Percentiles rank a stretch among this genome's conserved stretches.
Conservation (phyloP, 2,888 invertebrate species). For the Megaustenia siamemsis region DNA sequence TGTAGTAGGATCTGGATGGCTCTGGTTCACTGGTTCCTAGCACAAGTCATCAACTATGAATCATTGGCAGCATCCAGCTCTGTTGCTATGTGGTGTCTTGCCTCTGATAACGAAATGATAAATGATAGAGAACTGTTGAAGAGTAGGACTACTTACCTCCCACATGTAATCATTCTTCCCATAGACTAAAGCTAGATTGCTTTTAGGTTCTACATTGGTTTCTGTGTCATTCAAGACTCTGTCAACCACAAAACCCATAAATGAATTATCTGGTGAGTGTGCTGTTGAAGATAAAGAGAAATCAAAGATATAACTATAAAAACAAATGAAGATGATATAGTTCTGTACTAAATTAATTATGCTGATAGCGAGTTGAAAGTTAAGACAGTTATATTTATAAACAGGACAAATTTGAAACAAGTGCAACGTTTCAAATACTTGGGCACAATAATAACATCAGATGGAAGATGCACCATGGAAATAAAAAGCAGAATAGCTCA, state of each 20-base stretch:
- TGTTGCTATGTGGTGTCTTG: too few species aligned
- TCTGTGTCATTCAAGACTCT: slow-evolving; percentile 69
- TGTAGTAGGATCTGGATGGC: too few species aligned
- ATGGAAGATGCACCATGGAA: too few species aligned
- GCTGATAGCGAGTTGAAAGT: not conserved
- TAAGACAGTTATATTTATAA: too few species aligned
- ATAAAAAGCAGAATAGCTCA: too few species aligned
- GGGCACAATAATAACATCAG: too few species aligned
- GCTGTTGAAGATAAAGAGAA: slow-evolving; percentile 67
- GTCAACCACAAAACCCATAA: slow-evolving; percentile 81
- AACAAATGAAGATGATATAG: not conserved
- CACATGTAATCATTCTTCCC: slow-evolving; percentile 82
- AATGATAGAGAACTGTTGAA: not conserved
- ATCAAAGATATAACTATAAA: not conserved
- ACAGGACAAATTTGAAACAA: too few species aligned
- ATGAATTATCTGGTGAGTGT: slow-evolving; percentile 81
- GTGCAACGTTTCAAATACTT: too few species aligned
- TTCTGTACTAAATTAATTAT: not conserved
- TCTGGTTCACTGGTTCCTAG: too few species aligned
- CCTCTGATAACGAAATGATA: not conserved
- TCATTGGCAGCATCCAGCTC: too few species aligned
- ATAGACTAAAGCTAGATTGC: slow-evolving; percentile 79
- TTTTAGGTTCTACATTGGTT: slow-evolving; percentile 63
- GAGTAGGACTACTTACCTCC: slow-evolving; percentile 74
- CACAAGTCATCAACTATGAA: too few species aligned